phyloP scores from a whole-genome alignment of 2,797 vertebrate species.

The Alosa sapidissima region DNA sequence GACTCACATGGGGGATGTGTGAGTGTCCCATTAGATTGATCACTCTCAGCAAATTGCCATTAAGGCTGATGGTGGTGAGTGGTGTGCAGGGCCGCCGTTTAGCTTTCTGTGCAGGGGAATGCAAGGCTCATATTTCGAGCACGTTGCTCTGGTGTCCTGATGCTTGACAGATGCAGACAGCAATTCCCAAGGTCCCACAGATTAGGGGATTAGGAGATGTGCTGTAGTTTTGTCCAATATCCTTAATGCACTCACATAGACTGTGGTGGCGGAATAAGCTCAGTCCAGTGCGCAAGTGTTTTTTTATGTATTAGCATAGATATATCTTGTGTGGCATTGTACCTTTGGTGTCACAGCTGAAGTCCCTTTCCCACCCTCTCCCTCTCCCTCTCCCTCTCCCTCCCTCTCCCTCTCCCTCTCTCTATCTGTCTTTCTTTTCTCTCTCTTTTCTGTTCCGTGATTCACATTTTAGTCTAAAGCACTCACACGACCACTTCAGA shows the following conservation, averaged over 20 bases:
- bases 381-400: background rate
- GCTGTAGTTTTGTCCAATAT: slow-evolving; percentile 47
- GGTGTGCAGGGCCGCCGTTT: slow-evolving; percentile 27
- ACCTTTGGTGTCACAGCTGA: slow-evolving; percentile 15
- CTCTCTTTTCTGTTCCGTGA: background rate
- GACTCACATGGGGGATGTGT: slow-evolving; percentile 40
- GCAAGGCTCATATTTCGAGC: slow-evolving; percentile 38
- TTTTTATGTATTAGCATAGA: background rate
- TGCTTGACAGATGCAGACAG: slow-evolving; percentile 49
- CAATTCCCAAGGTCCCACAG: slow-evolving; percentile 48
- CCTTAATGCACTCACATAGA: slow-evolving; percentile 43
- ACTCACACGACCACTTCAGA: background rate
- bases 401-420: background rate
- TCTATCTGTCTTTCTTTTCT: background rate
- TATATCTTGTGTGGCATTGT: slow-evolving; percentile 1
- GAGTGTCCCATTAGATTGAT: slow-evolving; percentile 47
- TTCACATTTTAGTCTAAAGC: background rate
- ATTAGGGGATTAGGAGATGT: slow-evolving; percentile 58
- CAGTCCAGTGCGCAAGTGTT: background rate
- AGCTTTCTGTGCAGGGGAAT: slow-evolving; percentile 37
- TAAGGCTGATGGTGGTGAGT: slow-evolving; percentile 26
- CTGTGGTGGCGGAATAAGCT: slow-evolving; percentile 22
- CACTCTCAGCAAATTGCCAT: slow-evolving; percentile 54
- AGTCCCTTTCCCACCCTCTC: slow-evolving; percentile 20
- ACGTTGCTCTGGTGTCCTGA: slow-evolving; percentile 38